A percentile compares a stretch with the other conserved stretches of the same genome.
Evolutionary conservation across 2,888 invertebrate genomes (phyloP).

Genomic region (Drosophila pegasa): DNA sequence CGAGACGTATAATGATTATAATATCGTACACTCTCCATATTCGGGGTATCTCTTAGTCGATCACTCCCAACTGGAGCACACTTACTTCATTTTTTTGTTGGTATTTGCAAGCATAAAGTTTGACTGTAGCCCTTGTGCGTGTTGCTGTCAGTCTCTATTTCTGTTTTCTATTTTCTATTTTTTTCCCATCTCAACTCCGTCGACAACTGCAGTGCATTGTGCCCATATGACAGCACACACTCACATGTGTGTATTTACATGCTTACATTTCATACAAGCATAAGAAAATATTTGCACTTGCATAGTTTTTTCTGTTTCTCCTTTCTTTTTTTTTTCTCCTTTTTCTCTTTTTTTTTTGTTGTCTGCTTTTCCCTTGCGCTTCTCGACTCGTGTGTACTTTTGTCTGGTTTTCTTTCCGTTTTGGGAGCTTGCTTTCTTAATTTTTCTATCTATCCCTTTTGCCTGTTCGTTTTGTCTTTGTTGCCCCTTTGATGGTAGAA

Average conservation of each 20-base stretch:
- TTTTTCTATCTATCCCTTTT: constrained; percentile 4
- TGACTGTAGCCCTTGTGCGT: constrained; percentile 26
- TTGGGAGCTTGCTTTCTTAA: constrained; percentile 22
- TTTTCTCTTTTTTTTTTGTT: neutral
- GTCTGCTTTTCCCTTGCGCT: constrained; percentile 22
- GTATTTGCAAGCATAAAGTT: neutral
- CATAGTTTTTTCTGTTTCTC: constrained; percentile 43
- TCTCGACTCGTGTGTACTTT: constrained; percentile 65
- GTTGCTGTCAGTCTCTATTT: constrained; percentile 6
- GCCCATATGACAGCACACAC: constrained; percentile 7
- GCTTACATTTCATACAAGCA: constrained; percentile 72
- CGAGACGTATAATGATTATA: too few species aligned
- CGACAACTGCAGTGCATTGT: constrained; percentile 45
- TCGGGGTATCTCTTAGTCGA: too few species aligned
- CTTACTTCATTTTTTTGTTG: too few species aligned
- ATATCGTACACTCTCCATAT: too few species aligned
- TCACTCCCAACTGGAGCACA: too few species aligned
- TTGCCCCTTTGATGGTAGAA: constrained; percentile 15
- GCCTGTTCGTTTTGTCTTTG: neutral
- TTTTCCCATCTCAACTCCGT: constrained; percentile 5
- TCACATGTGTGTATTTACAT: constrained; percentile 55
- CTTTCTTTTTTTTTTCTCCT: neutral
- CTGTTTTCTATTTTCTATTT: neutral
- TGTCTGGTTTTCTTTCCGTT: constrained; percentile 60
- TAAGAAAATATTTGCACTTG: constrained; percentile 76